phyloP scores from a whole-genome alignment of 2,113 vertebrate genomes.

The Alectura lathami region DNA sequence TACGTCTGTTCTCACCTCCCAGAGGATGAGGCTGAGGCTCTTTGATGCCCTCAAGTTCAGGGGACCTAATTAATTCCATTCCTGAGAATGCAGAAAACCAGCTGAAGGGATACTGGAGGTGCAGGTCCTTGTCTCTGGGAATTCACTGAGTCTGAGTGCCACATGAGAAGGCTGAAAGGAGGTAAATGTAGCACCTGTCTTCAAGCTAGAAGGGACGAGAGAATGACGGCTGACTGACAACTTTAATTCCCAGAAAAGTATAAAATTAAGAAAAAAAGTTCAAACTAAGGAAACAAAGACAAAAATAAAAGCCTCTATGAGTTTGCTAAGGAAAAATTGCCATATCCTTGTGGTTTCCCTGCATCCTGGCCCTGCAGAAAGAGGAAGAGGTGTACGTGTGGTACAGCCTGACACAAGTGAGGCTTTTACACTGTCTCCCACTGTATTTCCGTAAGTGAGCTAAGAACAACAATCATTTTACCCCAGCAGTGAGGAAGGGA shows the following conservation, averaged over 20 bases:
- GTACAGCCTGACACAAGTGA: background rate
- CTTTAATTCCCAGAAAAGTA: background rate
- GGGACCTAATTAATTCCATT: background rate
- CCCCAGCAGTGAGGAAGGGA: background rate
- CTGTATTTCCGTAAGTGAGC: background rate
- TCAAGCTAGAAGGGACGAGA: background rate
- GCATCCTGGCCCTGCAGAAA: background rate
- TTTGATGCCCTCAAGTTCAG: background rate
- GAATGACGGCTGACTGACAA: background rate
- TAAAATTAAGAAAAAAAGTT: background rate
- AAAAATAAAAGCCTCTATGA: background rate
- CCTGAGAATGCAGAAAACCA: background rate
- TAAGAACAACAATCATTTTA: background rate
- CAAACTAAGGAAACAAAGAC: background rate
- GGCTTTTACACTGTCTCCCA: background rate
- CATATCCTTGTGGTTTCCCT: background rate
- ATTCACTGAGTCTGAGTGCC: rapidly evolving
- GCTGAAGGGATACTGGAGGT: constrained; percentile 23
- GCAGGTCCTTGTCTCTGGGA: background rate
- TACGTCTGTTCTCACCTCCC: constrained; percentile 21
- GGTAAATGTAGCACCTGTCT: background rate
- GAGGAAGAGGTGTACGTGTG: background rate
- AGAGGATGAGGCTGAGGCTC: constrained; percentile 42
- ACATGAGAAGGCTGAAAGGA: background rate
- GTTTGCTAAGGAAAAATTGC: background rate